Percentiles rank a stretch among this genome's conserved stretches.
These are phyloP conservation scores for Luperina testacea DNA, from an alignment of 2,888 invertebrate species.

Conservation along the genomic window DNA sequence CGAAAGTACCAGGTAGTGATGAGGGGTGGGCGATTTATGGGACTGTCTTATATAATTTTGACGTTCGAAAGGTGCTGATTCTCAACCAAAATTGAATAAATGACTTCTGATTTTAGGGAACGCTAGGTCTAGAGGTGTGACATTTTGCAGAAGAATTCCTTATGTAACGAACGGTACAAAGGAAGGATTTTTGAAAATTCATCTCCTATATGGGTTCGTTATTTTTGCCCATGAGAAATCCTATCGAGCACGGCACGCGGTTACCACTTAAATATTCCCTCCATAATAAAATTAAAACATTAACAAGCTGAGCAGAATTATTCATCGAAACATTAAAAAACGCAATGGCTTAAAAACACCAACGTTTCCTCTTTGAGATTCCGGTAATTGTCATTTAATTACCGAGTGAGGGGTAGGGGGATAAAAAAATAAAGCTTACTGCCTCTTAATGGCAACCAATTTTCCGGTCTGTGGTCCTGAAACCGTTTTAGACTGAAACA, in stretches of 20 bases:
- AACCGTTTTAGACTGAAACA: slow-evolving; percentile 74
- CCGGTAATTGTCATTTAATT: slow-evolving; percentile 88
- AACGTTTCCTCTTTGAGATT: slow-evolving; percentile 73
- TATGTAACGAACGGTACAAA: neutral
- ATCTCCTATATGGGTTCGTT: neutral
- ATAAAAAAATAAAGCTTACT: slow-evolving; percentile 80
- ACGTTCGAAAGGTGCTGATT: too few relatives aligned
- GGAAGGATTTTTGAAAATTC: neutral
- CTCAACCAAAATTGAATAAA: too few relatives aligned
- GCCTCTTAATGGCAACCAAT: slow-evolving; percentile 81
- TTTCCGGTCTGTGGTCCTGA: slow-evolving; percentile 77
- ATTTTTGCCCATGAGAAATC: neutral
- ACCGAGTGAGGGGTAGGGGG: slow-evolving; percentile 74
- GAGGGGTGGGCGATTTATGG: too few relatives aligned
- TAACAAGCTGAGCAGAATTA: slow-evolving; percentile 49
- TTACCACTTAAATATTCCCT: neutral
- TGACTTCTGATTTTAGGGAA: too few relatives aligned
- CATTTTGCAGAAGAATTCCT: too few relatives aligned
- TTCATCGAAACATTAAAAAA: slow-evolving; percentile 67
- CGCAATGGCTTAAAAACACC: slow-evolving; percentile 65
- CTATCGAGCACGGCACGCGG: neutral
- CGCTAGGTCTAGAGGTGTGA: too few relatives aligned
- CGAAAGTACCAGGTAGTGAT: too few relatives aligned
- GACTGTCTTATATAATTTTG: too few relatives aligned
- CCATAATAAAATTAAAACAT: slow-evolving; percentile 25